A percentile compares a stretch with the other conserved stretches of the same genome.
Conservation (phyloP, 2,113 vertebrate genomes). For the Fukomys damarensis region DNA sequence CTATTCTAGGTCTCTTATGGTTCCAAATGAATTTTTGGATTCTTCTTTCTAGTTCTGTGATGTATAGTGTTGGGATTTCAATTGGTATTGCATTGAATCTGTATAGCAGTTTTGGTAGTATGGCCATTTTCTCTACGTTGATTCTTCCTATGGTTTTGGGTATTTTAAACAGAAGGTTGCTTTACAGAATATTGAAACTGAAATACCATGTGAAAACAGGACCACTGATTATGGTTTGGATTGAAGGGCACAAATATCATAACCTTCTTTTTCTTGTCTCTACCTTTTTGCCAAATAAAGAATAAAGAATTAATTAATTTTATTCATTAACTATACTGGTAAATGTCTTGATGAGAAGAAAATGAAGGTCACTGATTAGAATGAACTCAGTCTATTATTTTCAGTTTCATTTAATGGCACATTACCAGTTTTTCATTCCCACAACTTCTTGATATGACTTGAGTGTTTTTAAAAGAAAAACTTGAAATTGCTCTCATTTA, state of each 20-base stretch:
- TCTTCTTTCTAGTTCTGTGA: too few species aligned
- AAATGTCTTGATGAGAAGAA: conserved; percentile 31
- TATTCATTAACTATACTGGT: conserved; percentile 24
- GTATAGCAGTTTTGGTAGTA: too few species aligned
- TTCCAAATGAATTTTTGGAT: too few species aligned
- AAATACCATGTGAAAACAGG: neutral
- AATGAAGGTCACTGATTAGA: conserved; percentile 48
- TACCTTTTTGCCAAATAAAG: neutral
- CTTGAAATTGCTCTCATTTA: conserved; percentile 4
- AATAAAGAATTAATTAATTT: conserved; percentile 60
- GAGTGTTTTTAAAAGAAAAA: neutral
- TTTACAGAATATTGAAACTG: neutral
- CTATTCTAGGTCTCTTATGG: too few species aligned
- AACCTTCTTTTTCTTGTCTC: neutral
- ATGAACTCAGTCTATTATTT: conserved; percentile 64
- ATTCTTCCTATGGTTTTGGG: too few species aligned
- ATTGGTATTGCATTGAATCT: too few species aligned
- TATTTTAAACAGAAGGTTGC: neutral
- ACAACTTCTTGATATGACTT: conserved; percentile 53
- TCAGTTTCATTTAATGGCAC: conserved; percentile 56
- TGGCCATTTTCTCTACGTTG: too few species aligned
- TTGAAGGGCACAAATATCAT: neutral
- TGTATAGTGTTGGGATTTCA: too few species aligned
- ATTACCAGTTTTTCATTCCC: conserved; percentile 45
- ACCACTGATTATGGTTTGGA: neutral